A percentile compares a stretch with the other conserved stretches of the same genome.
phyloP scores from a whole-genome alignment of 2,797 vertebrate species.

The Bufotes viridis region DNA sequence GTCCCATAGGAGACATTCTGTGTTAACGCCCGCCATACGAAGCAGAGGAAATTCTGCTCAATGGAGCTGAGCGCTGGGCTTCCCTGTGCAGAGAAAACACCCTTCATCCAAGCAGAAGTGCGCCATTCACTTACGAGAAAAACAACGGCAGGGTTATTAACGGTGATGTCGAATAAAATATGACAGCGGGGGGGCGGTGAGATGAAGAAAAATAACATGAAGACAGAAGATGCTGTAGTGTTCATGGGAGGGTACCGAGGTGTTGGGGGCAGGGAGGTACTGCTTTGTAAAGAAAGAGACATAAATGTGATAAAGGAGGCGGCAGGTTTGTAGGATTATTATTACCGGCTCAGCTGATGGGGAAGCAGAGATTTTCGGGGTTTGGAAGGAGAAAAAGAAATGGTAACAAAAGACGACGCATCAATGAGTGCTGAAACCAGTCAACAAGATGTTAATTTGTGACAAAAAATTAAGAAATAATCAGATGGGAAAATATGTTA shows the following conservation, averaged over 20 bases:
- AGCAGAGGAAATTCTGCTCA: slow-evolving; percentile 8
- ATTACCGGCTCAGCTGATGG: background rate
- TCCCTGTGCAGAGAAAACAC: slow-evolving; percentile 15
- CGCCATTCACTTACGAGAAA: background rate
- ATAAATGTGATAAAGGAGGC: background rate
- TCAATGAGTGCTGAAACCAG: background rate
- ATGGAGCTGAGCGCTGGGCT: background rate
- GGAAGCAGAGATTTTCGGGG: background rate
- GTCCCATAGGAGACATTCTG: slow-evolving; percentile 47
- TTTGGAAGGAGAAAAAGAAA: background rate
- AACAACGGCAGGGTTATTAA: background rate
- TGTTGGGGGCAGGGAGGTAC: background rate
- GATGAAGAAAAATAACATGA: background rate
- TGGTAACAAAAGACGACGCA: background rate
- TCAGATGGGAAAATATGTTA: background rate
- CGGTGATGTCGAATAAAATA: background rate
- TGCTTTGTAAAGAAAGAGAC: background rate
- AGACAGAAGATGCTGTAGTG: background rate
- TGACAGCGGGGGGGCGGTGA: background rate
- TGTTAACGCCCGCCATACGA: slow-evolving; percentile 40
- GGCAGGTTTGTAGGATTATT: background rate
- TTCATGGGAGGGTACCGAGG: background rate
- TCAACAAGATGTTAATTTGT: background rate
- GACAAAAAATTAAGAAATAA: background rate
- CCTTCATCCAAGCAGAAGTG: background rate